These are phyloP conservation scores for Clepsis dumicolana DNA, from an alignment of 2,888 invertebrate species.

Conservation along the genomic window DNA sequence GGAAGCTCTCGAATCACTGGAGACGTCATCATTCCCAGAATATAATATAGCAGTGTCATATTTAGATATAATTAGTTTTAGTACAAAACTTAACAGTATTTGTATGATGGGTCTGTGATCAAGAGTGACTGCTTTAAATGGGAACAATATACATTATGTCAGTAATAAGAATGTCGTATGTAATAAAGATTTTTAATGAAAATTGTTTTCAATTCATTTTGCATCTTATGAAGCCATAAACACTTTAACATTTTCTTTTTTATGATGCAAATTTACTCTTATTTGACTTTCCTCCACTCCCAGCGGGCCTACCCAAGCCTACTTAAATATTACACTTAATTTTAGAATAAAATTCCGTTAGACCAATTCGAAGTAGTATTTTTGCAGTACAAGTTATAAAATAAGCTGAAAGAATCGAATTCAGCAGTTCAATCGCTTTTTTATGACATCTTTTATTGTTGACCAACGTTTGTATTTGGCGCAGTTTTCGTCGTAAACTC, in stretches of 20 bases:
- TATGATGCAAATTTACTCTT: background rate
- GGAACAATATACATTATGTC: background rate
- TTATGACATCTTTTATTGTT: conserved; percentile 3
- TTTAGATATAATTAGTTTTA: conserved; percentile 44
- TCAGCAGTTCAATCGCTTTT: background rate
- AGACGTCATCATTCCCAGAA: conserved; percentile 15
- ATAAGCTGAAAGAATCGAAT: background rate
- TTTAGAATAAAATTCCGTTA: no score
- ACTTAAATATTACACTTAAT: no score
- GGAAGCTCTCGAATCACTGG: background rate
- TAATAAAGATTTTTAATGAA: conserved; percentile 14
- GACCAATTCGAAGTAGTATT: background rate
- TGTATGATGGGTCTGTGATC: conserved; percentile 53
- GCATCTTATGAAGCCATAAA: background rate
- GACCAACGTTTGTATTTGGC: background rate
- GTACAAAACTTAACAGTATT: conserved; percentile 45
- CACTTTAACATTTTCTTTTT: background rate
- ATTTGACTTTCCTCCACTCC: no score
- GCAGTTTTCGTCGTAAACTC: background rate
- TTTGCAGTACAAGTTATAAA: background rate
- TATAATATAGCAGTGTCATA: conserved; percentile 42
- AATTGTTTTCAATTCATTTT: background rate
- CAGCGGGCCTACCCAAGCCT: no score
- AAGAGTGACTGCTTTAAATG: conserved; percentile 39
- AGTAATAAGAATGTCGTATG: conserved; percentile 8